Percentiles rank a stretch among this genome's conserved stretches.
These are phyloP conservation scores for Cancer borealis DNA, from an alignment of 2,888 invertebrate genomes.

Conservation along the genomic window DNA sequence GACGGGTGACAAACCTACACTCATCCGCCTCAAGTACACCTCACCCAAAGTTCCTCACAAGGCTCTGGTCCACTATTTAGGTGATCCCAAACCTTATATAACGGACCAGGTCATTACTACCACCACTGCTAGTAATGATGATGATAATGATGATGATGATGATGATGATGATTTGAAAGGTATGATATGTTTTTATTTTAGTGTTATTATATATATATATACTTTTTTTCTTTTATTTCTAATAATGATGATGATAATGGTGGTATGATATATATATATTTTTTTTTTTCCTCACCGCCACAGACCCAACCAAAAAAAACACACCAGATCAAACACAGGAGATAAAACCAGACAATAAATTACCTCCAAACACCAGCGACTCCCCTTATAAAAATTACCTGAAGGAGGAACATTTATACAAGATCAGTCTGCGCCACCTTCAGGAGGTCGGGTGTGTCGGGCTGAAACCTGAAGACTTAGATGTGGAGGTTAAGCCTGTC, in stretches of 20 bases:
- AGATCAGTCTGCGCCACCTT: conserved; percentile 49
- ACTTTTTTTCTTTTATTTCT: too few species aligned
- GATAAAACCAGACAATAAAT: too few species aligned
- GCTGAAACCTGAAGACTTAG: conserved; percentile 52
- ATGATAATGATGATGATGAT: not conserved
- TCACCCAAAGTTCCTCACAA: conserved; percentile 62
- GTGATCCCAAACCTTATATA: conserved; percentile 58
- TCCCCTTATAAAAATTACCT: not conserved
- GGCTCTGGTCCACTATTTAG: conserved; percentile 62
- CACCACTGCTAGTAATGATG: not conserved
- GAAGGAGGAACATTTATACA: conserved; percentile 28
- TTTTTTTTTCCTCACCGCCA: too few species aligned
- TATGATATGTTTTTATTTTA: not conserved
- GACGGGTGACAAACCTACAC: not conserved
- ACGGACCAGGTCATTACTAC: not conserved
- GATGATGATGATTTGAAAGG: too few species aligned
- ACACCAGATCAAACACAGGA: too few species aligned
- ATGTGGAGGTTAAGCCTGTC: conserved; percentile 42
- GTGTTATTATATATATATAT: not conserved
- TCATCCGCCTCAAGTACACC: conserved; percentile 57
- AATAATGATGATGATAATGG: too few species aligned
- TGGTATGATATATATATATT: too few species aligned
- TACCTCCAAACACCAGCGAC: too few species aligned
- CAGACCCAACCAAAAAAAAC: too few species aligned
- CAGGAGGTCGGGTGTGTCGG: conserved; percentile 55